Percentiles rank a stretch among this genome's conserved stretches.
Conservation (phyloP, 2,797 vertebrate genomes). For the Typhlichthys subterraneus region DNA sequence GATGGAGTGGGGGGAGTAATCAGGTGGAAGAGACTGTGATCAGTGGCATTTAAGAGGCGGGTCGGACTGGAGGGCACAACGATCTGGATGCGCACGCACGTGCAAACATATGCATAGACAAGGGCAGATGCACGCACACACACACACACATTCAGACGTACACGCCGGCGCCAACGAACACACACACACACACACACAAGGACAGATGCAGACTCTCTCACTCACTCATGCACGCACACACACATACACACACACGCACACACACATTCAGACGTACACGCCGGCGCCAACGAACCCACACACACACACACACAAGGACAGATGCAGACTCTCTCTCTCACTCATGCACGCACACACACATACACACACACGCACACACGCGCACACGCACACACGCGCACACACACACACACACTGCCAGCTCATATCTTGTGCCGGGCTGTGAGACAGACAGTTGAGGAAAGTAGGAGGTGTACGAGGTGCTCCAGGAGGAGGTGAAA, state of each 20-base stretch:
- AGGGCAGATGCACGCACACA: neutral
- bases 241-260: constrained; percentile 10
- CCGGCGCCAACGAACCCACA: constrained; percentile 16
- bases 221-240: constrained; percentile 8
- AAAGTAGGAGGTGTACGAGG: constrained; percentile 38
- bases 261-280: constrained; percentile 1
- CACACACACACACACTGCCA: constrained; percentile 48
- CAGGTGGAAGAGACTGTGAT: constrained; percentile 71
- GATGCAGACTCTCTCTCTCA: neutral
- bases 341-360: constrained; percentile 4
- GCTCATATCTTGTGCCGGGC: constrained; percentile 55
- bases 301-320: constrained; percentile 22
- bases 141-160: constrained; percentile 7
- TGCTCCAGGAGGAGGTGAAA: constrained; percentile 43
- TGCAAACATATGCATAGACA: constrained; percentile 20
- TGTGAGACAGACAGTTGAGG: constrained; percentile 29
- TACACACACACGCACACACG: constrained; percentile 17
- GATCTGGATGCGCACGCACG: constrained; percentile 34
- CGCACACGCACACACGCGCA: constrained; percentile 1
- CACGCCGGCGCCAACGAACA: constrained; percentile 13
- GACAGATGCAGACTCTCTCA: neutral
- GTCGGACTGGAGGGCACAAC: constrained; percentile 61
- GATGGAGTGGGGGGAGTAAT: constrained; percentile 38
- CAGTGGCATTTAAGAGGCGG: constrained; percentile 73
- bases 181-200: constrained; percentile 21